Base-by-base conservation (phyloP, 2,888 invertebrate genomes). In the Ornithoptera alexandrae region DNA sequence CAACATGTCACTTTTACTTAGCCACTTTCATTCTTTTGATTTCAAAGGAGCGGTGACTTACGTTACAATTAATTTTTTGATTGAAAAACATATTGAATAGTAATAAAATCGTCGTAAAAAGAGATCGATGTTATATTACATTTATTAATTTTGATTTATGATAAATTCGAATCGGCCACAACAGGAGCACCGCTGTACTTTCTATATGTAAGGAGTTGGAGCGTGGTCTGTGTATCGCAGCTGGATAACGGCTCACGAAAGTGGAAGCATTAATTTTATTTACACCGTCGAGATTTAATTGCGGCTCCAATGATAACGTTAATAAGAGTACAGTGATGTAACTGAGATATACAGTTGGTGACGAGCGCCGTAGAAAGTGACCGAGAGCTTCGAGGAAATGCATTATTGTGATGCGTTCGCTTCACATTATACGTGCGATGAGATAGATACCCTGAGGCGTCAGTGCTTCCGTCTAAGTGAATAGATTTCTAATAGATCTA, bases 251-350 rank as follows among this genome's bases (percentile, higher is more conserved):
- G 69, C 63, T 65, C 62, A 62, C 65, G 81, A 81, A 84, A 84
- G 83, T 80, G 72, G 79, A 75, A 74, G 80, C 81, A 86, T 86
- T 81, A 85, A 84, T 86, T 85, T 85, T 79, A 79, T 84, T 87
- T 79, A 82, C 83, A 77, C 79, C 80, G 76, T 72, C 70, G 73
- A 82, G 83, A 85, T 86, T 83, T 84, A 83, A 87, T 87, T 84
- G 82, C 82, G 71, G 72, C 72, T 78, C 78, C 77, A 81, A 80
- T 83, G 85, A 87, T 86, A 85, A 81, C 77, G 79, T 85, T 83
- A 84, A 85, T 81, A 81, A 80, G 78, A 80, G 79, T 76, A 73
- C 74, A 74, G 78, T 86, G 81, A 86, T 80, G 81, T 79, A 85
- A 84, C 78, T 15, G 71, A 75, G 75, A 81, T 84, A 83, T 84